Conservation (phyloP, 35 echinoderm and acorn worm species). For the Lytechinus pictus region DNA sequence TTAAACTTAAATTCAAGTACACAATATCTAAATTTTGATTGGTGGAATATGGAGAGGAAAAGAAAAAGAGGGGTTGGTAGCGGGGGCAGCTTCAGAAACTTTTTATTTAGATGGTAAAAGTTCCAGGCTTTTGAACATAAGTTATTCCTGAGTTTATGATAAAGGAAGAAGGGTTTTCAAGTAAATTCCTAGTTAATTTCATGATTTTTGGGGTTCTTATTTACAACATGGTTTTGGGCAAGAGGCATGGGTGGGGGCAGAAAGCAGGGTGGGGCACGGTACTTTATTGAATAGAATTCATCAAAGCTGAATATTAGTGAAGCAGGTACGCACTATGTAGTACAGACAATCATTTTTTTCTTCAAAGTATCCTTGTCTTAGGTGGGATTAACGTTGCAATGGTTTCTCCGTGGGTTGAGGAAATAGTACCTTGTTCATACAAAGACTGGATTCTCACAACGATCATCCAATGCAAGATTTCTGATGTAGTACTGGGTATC, state of each 20-base stretch:
- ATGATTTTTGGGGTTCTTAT: neutral
- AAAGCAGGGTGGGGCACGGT: too few relatives aligned
- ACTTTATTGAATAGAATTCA: neutral
- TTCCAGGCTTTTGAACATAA: neutral
- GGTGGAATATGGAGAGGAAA: neutral
- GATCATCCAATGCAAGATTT: neutral
- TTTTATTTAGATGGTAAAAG: neutral
- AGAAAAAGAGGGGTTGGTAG: neutral
- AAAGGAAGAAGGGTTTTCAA: neutral
- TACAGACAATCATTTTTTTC: neutral
- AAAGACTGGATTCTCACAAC: neutral
- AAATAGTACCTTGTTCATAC: neutral
- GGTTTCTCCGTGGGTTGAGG: neutral
- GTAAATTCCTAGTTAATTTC: neutral
- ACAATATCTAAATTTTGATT: neutral
- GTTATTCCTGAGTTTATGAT: neutral
- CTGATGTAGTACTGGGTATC: slow-evolving; percentile 43
- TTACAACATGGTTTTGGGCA: neutral
- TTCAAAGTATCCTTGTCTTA: neutral
- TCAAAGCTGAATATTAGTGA: neutral
- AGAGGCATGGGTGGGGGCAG: neutral
- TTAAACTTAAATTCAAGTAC: neutral
- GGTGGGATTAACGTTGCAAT: neutral
- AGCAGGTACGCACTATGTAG: neutral
- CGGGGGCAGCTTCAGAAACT: neutral